Evolutionary conservation across 2,113 vertebrate genomes (phyloP), one percentile per base, ranked within the genome.

Genomic region (Panthera leo): DNA sequence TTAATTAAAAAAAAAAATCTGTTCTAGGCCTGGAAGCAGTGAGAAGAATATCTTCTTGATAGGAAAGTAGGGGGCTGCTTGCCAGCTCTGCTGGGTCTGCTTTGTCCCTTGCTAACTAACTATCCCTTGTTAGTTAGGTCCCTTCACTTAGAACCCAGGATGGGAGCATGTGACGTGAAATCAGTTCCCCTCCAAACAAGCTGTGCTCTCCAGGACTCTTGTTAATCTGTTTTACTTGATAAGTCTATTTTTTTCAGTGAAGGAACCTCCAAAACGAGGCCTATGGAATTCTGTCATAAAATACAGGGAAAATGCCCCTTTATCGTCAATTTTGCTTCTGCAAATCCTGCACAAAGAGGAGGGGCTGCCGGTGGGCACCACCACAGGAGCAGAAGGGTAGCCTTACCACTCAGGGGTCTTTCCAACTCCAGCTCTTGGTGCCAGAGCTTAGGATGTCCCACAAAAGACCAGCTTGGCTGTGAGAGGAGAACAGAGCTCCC

Each of bases 351-450:
- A 73, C 11, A 8, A 0, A 27, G 39, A 16, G 31, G 34, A 78
- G 31, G 34, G 2, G 5, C 34, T 61, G 39, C 39, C 15, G 1
- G 0, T n/a, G 36, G 53, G 16, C 5, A 4, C 48, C 18, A 15
- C 1, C 1, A 0, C 12, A 51, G 36, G 25, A 53, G 21, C 1
- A 2, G 75, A 71, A 27, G 31, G 10, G 15, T 68, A 16, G 31
- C 85, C 13, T 68, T 39, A 11, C 39, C 53, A 13, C 19, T 34
- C 23, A 19, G 36, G 42, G 11, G 39, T 65, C 27, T 68, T 48
- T 71, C 2, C 53, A 84, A 15, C 53, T 39, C 10, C 5, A 45
- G 21, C 53, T 82, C 25, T 27, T 45, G 51, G n/a, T 42, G 11
- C 45, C 12, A 12, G 4, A 45, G 45, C 51, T 36, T 4, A 18